Evolutionary conservation across 2,797 vertebrate species (phyloP).

Genomic region (Danio jaintianensis): DNA sequence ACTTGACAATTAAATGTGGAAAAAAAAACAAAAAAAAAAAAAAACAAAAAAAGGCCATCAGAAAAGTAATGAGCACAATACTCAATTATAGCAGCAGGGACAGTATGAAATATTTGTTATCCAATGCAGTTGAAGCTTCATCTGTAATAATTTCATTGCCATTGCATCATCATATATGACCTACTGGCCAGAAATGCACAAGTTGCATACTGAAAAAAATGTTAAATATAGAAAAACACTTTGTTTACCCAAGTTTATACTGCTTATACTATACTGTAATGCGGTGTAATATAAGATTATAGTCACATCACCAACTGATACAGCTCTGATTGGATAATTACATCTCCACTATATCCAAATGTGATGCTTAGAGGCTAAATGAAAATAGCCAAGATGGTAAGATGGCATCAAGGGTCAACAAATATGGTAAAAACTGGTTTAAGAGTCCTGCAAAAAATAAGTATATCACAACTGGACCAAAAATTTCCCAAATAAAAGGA

Average conservation of each 20-base stretch:
- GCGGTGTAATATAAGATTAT: conserved; percentile 63
- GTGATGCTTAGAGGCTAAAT: conserved; percentile 70
- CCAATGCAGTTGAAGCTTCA: no score
- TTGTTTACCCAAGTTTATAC: no score
- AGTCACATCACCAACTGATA: conserved; percentile 83
- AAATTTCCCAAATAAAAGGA: not conserved
- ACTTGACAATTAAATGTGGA: no score
- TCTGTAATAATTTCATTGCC: no score
- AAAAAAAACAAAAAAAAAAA: no score
- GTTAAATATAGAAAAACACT: no score
- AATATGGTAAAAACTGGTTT: conserved; percentile 32
- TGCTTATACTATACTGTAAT: no score
- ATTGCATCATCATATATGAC: no score
- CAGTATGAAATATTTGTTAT: no score
- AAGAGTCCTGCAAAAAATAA: conserved; percentile 21
- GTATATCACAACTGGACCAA: not conserved
- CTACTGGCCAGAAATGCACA: no score
- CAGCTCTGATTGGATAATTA: conserved; percentile 97
- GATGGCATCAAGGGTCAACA: conserved; percentile 27
- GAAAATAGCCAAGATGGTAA: conserved; percentile 9
- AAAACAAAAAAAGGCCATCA: no score
- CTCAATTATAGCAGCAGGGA: not conserved
- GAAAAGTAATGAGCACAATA: not conserved
- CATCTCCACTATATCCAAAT: conserved; percentile 91
- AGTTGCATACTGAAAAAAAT: no score